Percentiles rank a stretch among this genome's conserved stretches.
phyloP scores from a whole-genome alignment of 2,113 vertebrate species.

The human region DNA sequence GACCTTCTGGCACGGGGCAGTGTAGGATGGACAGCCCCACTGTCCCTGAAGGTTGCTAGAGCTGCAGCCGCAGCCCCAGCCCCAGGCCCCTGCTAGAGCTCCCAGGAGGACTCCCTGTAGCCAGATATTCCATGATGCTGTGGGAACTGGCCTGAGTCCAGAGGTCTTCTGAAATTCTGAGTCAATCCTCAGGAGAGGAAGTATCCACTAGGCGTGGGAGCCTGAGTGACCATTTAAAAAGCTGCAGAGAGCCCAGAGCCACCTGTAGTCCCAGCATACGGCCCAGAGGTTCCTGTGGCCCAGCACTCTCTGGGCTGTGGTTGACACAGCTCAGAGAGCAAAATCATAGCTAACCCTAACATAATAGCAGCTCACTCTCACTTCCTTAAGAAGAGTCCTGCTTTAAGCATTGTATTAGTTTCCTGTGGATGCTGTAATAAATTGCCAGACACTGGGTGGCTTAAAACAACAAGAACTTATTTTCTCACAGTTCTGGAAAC shows the following conservation, averaged over 20 bases:
- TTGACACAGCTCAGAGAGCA: neutral
- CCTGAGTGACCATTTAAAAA: neutral
- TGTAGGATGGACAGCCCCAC: too few species aligned
- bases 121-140: neutral
- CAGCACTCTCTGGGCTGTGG: neutral
- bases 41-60: neutral
- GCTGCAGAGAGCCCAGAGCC: neutral
- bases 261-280: neutral
- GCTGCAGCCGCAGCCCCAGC: neutral
- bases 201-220: neutral
- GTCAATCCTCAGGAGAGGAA: neutral
- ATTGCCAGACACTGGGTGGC: neutral
- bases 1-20: too few species aligned
- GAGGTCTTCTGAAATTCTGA: neutral
- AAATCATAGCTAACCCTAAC: neutral
- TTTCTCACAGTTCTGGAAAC: neutral
- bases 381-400: too few species aligned
- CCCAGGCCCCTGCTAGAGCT: neutral
- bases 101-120: neutral
- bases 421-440: neutral
- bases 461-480: neutral
- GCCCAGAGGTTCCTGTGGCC: neutral
- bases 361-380: too few species aligned
- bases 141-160: neutral
- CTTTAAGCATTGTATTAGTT: neutral